Conservation (phyloP, 1,140 invertebrate species). For the Drosophila oshimai region DNA sequence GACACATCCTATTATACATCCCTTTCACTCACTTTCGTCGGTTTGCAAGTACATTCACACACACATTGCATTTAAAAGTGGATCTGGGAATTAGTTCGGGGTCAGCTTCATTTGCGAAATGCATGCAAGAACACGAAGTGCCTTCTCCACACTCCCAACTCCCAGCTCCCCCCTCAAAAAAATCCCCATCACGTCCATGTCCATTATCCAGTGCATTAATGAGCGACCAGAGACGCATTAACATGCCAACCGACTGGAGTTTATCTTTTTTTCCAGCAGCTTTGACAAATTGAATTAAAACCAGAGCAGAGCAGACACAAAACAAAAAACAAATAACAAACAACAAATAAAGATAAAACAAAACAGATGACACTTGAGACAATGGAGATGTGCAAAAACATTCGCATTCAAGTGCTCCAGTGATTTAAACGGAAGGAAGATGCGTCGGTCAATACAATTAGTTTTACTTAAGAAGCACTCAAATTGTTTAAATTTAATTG, state of each 20-base stretch:
- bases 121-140: conserved; percentile 28
- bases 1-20: conserved; percentile 1
- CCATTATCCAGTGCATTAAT: conserved; percentile 75
- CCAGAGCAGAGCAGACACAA: conserved; percentile 32
- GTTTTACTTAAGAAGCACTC: conserved; percentile 70
- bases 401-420: not conserved
- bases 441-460: conserved; percentile 64
- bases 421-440: conserved; percentile 28
- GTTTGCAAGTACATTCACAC: not conserved
- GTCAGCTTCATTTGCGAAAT: conserved; percentile 32
- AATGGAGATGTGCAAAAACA: conserved; percentile 1
- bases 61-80: conserved; percentile 20
- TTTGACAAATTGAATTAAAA: conserved; percentile 75
- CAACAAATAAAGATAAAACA: not conserved
- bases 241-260: conserved; percentile 40
- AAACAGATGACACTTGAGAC: conserved; percentile 34
- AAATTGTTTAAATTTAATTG: conserved; percentile 80
- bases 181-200: not conserved
- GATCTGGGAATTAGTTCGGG: conserved; percentile 7
- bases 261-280: conserved; percentile 40
- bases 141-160: not conserved
- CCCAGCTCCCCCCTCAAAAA: not conserved
- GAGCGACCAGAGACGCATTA: conserved; percentile 73
- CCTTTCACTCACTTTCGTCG: not conserved
- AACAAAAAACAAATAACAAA: not conserved